Conservation (phyloP, 1,140 invertebrate genomes). For the Megalonaias nervosa region DNA sequence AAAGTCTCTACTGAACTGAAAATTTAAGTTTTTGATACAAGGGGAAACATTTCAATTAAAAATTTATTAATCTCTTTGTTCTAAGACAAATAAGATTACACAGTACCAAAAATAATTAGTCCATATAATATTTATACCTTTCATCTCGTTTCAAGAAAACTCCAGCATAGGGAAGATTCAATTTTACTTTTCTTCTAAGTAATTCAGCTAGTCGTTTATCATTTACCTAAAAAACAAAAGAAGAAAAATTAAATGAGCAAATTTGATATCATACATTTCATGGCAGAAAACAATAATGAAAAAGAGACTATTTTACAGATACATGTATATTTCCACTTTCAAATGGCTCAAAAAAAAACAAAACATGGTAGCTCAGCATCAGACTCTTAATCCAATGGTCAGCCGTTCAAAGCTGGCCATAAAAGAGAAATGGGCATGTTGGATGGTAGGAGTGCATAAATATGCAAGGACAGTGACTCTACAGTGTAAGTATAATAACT, state of each 20-base stretch:
- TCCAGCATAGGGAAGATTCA: constrained; percentile 98
- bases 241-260: constrained; percentile 19
- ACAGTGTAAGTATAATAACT: no score
- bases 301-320: not conserved
- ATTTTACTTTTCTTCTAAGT: constrained; percentile 92
- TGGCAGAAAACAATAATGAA: not conserved
- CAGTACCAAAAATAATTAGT: not conserved
- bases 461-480: no score
- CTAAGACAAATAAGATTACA: no score
- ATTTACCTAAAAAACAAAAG: constrained; percentile 79
- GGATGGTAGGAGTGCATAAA: no score
- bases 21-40: no score
- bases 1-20: no score
- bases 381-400: not conserved
- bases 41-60: no score
- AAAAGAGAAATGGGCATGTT: no score
- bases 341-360: not conserved
- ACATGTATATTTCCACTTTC: no score
- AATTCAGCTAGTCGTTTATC: constrained; percentile 92
- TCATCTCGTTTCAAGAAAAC: constrained; percentile 96
- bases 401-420: no score
- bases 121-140: constrained; percentile 74
- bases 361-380: not conserved
- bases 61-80: no score
- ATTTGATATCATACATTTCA: not conserved